Evolutionary conservation across 2,113 vertebrate genomes (phyloP), one percentile per base, ranked within the genome.

Genomic region (Dicerorhinus sumatrensis): DNA sequence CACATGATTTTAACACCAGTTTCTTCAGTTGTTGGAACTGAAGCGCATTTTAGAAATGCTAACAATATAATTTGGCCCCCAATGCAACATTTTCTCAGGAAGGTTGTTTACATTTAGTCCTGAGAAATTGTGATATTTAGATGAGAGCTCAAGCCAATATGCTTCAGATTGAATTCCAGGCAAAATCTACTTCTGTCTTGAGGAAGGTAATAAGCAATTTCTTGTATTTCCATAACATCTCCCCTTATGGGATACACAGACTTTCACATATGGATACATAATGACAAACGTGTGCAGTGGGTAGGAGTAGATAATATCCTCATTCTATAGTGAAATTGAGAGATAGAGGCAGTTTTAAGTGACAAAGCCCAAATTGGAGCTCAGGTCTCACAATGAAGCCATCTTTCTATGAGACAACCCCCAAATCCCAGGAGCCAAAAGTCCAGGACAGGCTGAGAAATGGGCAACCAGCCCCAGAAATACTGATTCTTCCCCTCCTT

Each of bases 51-150:
- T 87, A 89, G 76, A 91, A 96, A 87, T 76, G 36, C 72, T 91
- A 92, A 77, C 60, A 58, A 76, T 92, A 85, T 93, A 81, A 95
- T 89, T 82, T 96, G 85, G 62, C 54, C 73, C 65, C 85, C 51
- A 93, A 48, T 80, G 67, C 81, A 93, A 91, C 89, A 93, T 95
- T 88, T 96, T 89, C 94, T 94, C 62, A 75, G 67, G 29, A 89
- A 93, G 93, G 39, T 82, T 95, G 81, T 97, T 97, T 96, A 89
- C 76, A 96, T 96, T 89, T 86, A 93, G 56, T 91, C 48, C 56
- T 89, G 39, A 93, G 79, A 97, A 98, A 97, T n/a, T 97, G 54
- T 91, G 93, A 96, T 96, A 89, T 93, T 97, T 96, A 98, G 60
- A 82, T 95, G 73, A 86, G 58, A 82, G 39, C 72, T 86, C 75